phyloP scores from a whole-genome alignment of 2,113 vertebrate species.

The Perccottus glenii region DNA sequence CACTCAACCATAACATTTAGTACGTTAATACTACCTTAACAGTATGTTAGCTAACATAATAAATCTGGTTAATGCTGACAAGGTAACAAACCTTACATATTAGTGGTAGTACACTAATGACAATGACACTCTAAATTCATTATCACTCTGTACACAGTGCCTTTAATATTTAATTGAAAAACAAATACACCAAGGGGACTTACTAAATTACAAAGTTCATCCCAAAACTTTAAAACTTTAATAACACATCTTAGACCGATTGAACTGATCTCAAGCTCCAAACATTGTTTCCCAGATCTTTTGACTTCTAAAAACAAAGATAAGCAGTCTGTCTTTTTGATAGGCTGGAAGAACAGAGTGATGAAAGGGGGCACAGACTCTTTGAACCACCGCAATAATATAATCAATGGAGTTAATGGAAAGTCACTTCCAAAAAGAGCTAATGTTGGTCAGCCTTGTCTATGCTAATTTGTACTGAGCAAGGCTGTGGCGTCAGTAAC shows the following conservation, averaged over 20 bases:
- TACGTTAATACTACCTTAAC: too few species aligned
- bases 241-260: too few species aligned
- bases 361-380: slow-evolving; percentile 32
- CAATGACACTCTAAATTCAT: too few species aligned
- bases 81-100: too few species aligned
- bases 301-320: slow-evolving; percentile 13
- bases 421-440: slow-evolving; percentile 47
- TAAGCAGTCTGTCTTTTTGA: slow-evolving; percentile 16
- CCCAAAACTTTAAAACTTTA: too few species aligned
- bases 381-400: slow-evolving; percentile 35
- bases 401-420: slow-evolving; percentile 53
- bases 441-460: slow-evolving; percentile 50
- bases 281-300: slow-evolving; percentile 13
- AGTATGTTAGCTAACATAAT: too few species aligned
- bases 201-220: slow-evolving; percentile 2
- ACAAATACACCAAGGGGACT: too few species aligned
- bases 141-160: too few species aligned
- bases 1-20: too few species aligned
- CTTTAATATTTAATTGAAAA: too few species aligned
- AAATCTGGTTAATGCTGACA: too few species aligned
- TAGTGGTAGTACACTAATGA: too few species aligned
- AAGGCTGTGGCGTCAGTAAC: slow-evolving; percentile 36
- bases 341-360: slow-evolving; percentile 18
- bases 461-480: slow-evolving; percentile 41
- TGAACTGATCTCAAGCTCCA: background rate